These are phyloP conservation scores for Caretta caretta DNA, from an alignment of 2,113 vertebrate species.

Conservation along the genomic window DNA sequence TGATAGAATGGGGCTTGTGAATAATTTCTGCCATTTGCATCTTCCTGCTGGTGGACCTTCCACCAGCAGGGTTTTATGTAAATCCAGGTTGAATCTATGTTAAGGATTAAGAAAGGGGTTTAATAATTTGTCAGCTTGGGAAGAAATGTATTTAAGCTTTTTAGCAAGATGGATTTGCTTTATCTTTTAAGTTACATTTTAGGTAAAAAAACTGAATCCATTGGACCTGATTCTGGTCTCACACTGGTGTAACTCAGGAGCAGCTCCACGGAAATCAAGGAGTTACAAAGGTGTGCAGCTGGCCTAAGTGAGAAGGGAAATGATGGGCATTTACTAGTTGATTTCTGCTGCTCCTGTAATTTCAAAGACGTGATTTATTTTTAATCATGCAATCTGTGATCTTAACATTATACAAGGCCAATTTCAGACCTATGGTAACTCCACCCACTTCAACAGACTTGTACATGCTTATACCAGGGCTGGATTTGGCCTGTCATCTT, in stretches of 20 bases:
- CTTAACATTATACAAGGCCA: neutral
- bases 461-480: neutral
- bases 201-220: neutral
- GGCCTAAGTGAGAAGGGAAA: neutral
- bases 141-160: neutral
- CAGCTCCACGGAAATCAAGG: neutral
- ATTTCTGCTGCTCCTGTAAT: neutral
- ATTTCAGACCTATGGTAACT: neutral
- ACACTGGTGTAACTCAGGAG: neutral
- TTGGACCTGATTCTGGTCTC: conserved; percentile 16
- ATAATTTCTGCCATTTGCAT: neutral
- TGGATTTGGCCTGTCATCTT: neutral
- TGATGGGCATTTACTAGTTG: neutral
- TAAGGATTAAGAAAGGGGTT: neutral
- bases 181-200: neutral
- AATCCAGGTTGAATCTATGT: neutral
- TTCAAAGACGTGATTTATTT: neutral
- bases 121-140: neutral
- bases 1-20: neutral
- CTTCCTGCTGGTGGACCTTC: neutral
- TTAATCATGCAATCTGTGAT: neutral
- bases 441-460: neutral
- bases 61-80: neutral
- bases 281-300: conserved; percentile 14
- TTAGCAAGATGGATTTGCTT: neutral